Evolutionary conservation across 2,113 vertebrate genomes (phyloP), one percentile per base, ranked within the genome.

Genomic region (Bucco capensis): DNA sequence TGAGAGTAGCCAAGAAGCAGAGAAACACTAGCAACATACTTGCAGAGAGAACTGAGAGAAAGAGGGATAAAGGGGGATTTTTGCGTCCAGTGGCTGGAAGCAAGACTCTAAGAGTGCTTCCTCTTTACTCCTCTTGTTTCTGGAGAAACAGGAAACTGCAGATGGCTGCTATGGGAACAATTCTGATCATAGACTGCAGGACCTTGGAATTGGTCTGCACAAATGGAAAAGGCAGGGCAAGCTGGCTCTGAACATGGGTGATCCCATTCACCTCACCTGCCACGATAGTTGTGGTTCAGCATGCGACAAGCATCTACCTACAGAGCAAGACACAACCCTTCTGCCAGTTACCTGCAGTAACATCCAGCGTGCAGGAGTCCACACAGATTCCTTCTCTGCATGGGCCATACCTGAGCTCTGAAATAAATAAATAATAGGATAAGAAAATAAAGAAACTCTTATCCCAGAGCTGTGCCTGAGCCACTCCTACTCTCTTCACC

Each of bases 341-440:
- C 73, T 57, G 42, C 33, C 24, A 24, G 58, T 6, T 6, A 33
- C 31, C 61, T 18, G 51, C 62, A 64, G 5, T 7, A 33, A n/a
- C 1, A 0, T 8, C 16, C 16, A 12, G 14, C 1, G 11, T 14
- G 25, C 7, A 10, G 2, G 8, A 7, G 12, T 51, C 50, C n/a
- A 19, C 31, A 4, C 0, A 19, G 46, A 30, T 33, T n/a, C 35
- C n/a, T 30, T 19, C 60, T 44, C 33, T 15, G 19, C 60, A 53
- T 0, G 7, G 53, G 46, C 18, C 47, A n/a, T 0, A 0, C 21
- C 19, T 49, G 57, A 75, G 38, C 62, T 49, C 51, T 37, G 38
- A 44, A 81, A 71, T 54, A 60, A 62, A 19, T 17, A 31, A 31
- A 22, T 28, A 10, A 24, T 0, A 21, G 9, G 13, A 6, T 47